Evolutionary conservation across 1,140 invertebrate genomes (phyloP).

Genomic region (Sesamia nonagrioides): DNA sequence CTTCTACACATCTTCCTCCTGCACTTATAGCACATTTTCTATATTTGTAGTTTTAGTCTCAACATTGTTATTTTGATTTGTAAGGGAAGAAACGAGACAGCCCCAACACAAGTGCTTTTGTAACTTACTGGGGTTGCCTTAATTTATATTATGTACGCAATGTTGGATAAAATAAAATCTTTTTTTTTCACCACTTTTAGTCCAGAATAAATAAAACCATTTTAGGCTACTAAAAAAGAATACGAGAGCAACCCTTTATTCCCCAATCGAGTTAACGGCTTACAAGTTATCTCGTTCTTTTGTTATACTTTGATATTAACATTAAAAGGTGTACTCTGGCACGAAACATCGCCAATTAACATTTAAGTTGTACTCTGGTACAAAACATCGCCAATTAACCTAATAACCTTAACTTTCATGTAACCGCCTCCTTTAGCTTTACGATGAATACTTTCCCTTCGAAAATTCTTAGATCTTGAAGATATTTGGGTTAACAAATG

Average conservation of each 20-base stretch:
- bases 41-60: too few species aligned
- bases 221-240: too few species aligned
- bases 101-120: too few species aligned
- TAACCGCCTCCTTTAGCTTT: background rate
- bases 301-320: conserved; percentile 23
- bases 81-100: too few species aligned
- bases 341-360: conserved; percentile 24
- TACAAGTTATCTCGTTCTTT: conserved; percentile 20
- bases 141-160: too few species aligned
- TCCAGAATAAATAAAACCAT: too few species aligned
- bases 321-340: background rate
- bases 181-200: too few species aligned
- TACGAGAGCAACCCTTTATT: background rate
- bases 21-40: too few species aligned
- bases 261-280: conserved; percentile 19
- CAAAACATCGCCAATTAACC: conserved; percentile 23
- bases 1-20: too few species aligned
- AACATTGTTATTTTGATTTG: too few species aligned
- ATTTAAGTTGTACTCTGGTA: background rate
- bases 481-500: background rate
- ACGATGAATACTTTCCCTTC: background rate
- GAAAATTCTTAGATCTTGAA: background rate
- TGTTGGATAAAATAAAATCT: too few species aligned
- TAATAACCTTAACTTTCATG: conserved; percentile 28
- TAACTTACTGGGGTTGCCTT: too few species aligned